These are phyloP conservation scores for Aeoliscus strigatus DNA, from an alignment of 2,797 vertebrate genomes.

Conservation along the genomic window DNA sequence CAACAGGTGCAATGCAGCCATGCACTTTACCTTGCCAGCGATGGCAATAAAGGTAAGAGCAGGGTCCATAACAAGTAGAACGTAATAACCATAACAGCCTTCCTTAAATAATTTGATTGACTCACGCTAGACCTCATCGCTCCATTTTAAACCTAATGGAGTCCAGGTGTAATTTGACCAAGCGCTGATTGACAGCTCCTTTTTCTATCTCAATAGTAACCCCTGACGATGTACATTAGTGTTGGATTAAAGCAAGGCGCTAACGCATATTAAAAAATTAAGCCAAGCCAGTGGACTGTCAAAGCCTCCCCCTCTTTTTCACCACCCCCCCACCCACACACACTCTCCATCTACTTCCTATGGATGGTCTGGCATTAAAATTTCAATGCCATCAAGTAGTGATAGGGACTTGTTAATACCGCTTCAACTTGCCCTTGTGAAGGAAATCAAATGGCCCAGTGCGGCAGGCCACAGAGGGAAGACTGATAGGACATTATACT, in stretches of 20 bases:
- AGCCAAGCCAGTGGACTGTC: conserved; percentile 73
- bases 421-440: conserved; percentile 67
- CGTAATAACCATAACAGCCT: conserved; percentile 73
- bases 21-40: conserved; percentile 30
- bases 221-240: conserved; percentile 80
- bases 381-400: conserved; percentile 57
- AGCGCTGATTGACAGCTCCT: conserved; percentile 78
- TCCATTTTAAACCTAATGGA: conserved; percentile 78
- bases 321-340: conserved; percentile 2
- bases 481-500: conserved; percentile 58
- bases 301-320: conserved; percentile 37
- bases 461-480: conserved; percentile 54
- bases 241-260: conserved; percentile 81
- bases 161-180: conserved; percentile 81
- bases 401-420: conserved; percentile 69
- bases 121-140: conserved; percentile 72
- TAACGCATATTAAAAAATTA: conserved; percentile 82
- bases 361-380: conserved; percentile 62
- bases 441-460: conserved; percentile 64
- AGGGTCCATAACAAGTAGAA: conserved; percentile 67
- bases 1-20: conserved; percentile 45
- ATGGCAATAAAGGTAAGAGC: conserved; percentile 65
- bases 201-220: conserved; percentile 80
- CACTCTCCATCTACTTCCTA: conserved; percentile 31
- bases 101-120: conserved; percentile 77